Conservation (phyloP, 2,888 invertebrate species). For the Empis stercorea region DNA sequence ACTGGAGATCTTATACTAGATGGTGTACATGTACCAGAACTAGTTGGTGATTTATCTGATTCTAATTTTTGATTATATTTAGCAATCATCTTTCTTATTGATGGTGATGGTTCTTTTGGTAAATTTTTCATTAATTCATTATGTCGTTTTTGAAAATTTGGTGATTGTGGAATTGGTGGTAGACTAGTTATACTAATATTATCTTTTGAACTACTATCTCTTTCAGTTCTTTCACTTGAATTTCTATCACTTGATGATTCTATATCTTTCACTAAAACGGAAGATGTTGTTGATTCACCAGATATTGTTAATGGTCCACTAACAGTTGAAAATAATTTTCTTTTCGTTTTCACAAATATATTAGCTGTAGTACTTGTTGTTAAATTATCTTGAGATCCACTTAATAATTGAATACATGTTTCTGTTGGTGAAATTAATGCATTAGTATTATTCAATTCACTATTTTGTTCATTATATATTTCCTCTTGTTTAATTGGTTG, state of each 20-base stretch:
- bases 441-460: constrained; percentile 9
- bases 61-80: constrained; percentile 37
- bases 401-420: constrained; percentile 15
- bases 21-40: constrained; percentile 53
- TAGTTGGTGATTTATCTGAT: constrained; percentile 38
- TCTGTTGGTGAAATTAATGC: constrained; percentile 18
- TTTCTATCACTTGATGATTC: constrained; percentile 14
- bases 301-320: constrained; percentile 26
- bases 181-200: constrained; percentile 17
- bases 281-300: constrained; percentile 6
- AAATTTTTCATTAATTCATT: constrained; percentile 17
- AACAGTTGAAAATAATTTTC: constrained; percentile 65
- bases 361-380: constrained; percentile 38
- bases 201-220: constrained; percentile 1
- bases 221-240: constrained; percentile 11
- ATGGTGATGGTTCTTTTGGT: constrained; percentile 52
- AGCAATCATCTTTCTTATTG: constrained; percentile 57
- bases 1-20: constrained; percentile 50
- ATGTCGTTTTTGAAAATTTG: constrained; percentile 37
- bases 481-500: constrained; percentile 25
- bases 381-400: constrained; percentile 12
- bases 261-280: constrained; percentile 10
- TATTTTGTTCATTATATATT: constrained; percentile 5
- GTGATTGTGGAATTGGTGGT: constrained; percentile 49
- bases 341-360: constrained; percentile 66